These are phyloP conservation scores for Palythoa grandis DNA, from an alignment of 92 coral and sea anemone species.

Conservation along the genomic window DNA sequence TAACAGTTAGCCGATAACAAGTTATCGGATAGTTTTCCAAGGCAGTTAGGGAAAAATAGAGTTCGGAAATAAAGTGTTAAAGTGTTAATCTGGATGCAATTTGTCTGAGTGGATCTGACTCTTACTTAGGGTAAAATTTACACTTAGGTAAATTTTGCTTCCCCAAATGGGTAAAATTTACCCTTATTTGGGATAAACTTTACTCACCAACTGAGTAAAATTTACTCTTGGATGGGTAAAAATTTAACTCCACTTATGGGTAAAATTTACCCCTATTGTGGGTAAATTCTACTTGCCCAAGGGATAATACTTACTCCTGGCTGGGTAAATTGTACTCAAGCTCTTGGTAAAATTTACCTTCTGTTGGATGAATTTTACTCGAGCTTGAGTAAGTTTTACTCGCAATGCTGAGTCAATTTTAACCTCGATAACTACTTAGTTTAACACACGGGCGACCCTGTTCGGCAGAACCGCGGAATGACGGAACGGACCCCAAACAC, in stretches of 20 bases:
- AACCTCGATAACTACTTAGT: slow-evolving; percentile 2
- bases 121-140: neutral
- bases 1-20: too few species aligned
- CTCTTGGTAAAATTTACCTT: neutral
- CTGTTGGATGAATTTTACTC: slow-evolving; percentile 9
- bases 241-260: neutral
- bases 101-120: slow-evolving; percentile 4
- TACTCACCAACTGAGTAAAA: neutral
- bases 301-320: neutral
- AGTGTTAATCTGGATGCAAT: slow-evolving; percentile 36
- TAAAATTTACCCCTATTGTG: neutral
- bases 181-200: neutral
- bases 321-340: neutral
- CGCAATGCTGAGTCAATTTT: slow-evolving; percentile 2
- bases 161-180: neutral
- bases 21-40: too few species aligned
- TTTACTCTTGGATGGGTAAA: slow-evolving; percentile 1
- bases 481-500: too few species aligned
- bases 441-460: neutral
- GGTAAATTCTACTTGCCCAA: neutral
- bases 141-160: slow-evolving; percentile 2
- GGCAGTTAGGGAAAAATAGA: too few species aligned
- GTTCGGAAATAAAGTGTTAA: too few species aligned
- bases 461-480: too few species aligned
- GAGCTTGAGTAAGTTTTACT: slow-evolving; percentile 21